A percentile compares a stretch with the other conserved stretches of the same genome.
Evolutionary conservation across 2,797 vertebrate genomes (phyloP).

Genomic region (Macroramphosus scolopax): DNA sequence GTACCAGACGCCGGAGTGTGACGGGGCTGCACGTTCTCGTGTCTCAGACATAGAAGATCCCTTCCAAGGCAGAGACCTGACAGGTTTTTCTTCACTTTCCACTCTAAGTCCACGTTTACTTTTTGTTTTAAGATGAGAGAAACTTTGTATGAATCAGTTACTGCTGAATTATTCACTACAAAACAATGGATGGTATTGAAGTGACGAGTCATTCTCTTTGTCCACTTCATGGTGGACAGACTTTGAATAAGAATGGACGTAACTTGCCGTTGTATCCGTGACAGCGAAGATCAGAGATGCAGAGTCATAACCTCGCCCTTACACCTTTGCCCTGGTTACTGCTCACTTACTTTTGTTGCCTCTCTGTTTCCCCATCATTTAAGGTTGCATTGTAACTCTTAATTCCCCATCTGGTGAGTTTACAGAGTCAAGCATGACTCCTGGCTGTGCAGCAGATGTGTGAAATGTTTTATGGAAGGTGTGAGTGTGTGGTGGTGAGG

Average conservation of each 20-base stretch:
- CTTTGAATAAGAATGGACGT: not conserved
- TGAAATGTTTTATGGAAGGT: slow-evolving; percentile 73
- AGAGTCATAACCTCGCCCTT: slow-evolving; percentile 42
- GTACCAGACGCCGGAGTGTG: slow-evolving; percentile 93
- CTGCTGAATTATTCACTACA: not conserved
- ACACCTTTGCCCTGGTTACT: slow-evolving; percentile 50
- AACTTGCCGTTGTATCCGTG: too few species aligned
- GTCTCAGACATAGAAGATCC: slow-evolving; percentile 85
- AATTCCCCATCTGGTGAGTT: slow-evolving; percentile 79
- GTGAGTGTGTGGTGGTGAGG: slow-evolving; percentile 51
- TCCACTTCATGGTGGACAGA: not conserved
- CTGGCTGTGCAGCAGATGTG: slow-evolving; percentile 81
- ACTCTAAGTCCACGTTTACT: not conserved
- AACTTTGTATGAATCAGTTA: not conserved
- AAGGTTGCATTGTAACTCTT: slow-evolving; percentile 72
- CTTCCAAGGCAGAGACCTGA: slow-evolving; percentile 92
- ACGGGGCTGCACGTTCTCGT: slow-evolving; percentile 84
- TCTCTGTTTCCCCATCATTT: slow-evolving; percentile 67
- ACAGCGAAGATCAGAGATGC: slow-evolving; percentile 45
- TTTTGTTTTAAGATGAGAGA: not conserved
- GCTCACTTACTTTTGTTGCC: slow-evolving; percentile 61
- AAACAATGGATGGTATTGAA: too few species aligned
- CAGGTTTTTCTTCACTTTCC: slow-evolving; percentile 76
- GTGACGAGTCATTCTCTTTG: too few species aligned
- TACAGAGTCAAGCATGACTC: slow-evolving; percentile 76